Evolutionary conservation across 64 coral and sea anemone species (phyloP).

Genomic region (Astreopora myriophthalma): DNA sequence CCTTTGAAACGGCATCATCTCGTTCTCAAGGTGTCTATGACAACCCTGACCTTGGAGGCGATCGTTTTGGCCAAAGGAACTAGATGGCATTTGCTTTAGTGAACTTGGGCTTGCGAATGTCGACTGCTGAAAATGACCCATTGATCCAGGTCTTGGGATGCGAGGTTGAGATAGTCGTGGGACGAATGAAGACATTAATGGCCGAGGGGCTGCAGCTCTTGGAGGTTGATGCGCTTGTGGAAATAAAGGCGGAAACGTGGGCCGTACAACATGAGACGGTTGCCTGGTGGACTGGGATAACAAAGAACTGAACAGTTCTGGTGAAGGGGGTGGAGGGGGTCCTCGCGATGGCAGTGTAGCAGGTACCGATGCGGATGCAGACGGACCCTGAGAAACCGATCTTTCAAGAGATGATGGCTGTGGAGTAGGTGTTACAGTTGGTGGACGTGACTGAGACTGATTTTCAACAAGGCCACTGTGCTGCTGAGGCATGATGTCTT

Average conservation of each 20-base stretch:
- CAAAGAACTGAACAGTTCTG: conserved; percentile 66
- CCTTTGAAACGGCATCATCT: background rate
- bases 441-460: background rate
- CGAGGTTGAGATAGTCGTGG: background rate
- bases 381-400: background rate
- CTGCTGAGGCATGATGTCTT: background rate
- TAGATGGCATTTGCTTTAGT: background rate
- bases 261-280: conserved; percentile 64
- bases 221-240: background rate
- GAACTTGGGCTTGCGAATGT: background rate
- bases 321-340: conserved; percentile 85
- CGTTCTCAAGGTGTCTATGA: too few relatives aligned
- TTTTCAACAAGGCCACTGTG: background rate
- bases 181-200: background rate
- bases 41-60: background rate
- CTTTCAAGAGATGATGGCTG: too few relatives aligned
- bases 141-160: background rate
- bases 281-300: conserved; percentile 71
- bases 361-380: background rate
- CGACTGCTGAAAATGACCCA: background rate
- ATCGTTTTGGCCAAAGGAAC: background rate
- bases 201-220: background rate
- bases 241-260: background rate
- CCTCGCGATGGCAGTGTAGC: background rate
- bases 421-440: background rate